Base-by-base conservation (phyloP, 2,797 vertebrate genomes). In the Tamandua tetradactyla region DNA sequence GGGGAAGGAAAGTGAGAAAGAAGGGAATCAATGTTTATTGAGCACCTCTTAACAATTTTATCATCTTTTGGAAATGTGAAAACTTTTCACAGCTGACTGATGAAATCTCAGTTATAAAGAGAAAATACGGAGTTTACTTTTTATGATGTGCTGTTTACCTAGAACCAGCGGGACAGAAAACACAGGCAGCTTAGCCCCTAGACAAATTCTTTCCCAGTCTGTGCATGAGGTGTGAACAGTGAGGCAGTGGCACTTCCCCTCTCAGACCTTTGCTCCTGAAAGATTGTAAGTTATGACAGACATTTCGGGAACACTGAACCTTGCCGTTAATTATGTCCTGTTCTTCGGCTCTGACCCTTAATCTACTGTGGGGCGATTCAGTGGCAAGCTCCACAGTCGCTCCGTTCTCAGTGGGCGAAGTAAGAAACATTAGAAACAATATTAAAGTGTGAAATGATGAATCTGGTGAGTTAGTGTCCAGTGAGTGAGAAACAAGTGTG, bases 261-360 rank as follows among this genome's bases (percentile, higher is more conserved):
- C 27, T 47, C 32, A 5, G 12, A 15, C 37, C 20, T 4, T 57
- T 15, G 42, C 35, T 55, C 84, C 27, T 3, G 44, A 35, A 37
- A n/a, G 55, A 57, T 0, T 3, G 32, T 47, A 23, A 9, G 13
- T 42, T 4, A 12, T 0, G 2, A 62, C 7, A 6, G 84, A 42
- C 9, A 4, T 68, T 49, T 40, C 42, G 81, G 75, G 75, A 25
- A 25, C 30, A 2, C 10, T n/a, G 9, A 1, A 35, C 30, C 22
- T 30, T 42, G 40, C 5, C 11, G 11, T 23, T 52, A 52, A 52
- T 17, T 2, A 42, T 37, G 49, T 30, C 30, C 0, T 4, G 13
- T 8, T n/a, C 30, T n/a, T 5, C 11, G 1, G 27, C 64, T 27
- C 7, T 10, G n/a, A 42, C 42, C 15, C 20, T 27, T 25, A 32